These are phyloP conservation scores for Pleuronectes platessa DNA, from an alignment of 2,113 vertebrate genomes.

Conservation along the genomic window DNA sequence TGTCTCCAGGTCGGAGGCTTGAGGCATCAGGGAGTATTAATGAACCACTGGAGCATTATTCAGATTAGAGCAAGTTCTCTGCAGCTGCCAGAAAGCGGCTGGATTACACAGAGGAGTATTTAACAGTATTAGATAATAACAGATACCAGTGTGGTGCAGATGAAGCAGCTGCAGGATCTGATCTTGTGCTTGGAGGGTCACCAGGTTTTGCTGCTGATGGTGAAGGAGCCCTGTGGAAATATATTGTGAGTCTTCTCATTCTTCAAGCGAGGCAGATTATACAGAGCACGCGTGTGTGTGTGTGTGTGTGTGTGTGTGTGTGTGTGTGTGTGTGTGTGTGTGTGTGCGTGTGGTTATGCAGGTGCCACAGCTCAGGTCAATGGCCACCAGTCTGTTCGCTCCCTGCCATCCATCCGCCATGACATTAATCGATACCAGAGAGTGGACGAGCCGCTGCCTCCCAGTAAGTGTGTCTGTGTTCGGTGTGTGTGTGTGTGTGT, in stretches of 20 bases:
- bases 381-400: slow-evolving; percentile 88
- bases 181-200: background rate
- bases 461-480: slow-evolving; percentile 85
- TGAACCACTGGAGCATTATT: background rate
- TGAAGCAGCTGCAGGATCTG: background rate
- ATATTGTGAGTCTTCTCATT: background rate
- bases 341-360: background rate
- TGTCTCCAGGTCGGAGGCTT: background rate
- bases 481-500: slow-evolving; percentile 46
- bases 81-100: slow-evolving; percentile 15
- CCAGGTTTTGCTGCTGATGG: background rate
- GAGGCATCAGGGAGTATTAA: background rate
- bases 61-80: background rate
- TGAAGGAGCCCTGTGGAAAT: background rate
- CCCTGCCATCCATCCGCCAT: slow-evolving; percentile 91
- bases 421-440: slow-evolving; percentile 96
- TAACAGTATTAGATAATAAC: background rate
- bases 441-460: slow-evolving; percentile 95
- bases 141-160: background rate
- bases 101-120: slow-evolving; percentile 7
- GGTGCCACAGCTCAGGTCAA: slow-evolving; percentile 82
- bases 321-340: background rate
- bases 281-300: background rate
- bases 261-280: background rate
- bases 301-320: background rate